Percentiles rank a stretch among this genome's conserved stretches.
These are phyloP conservation scores for Takifugu rubripes DNA, from an alignment of 2,797 vertebrate species.

Conservation along the genomic window DNA sequence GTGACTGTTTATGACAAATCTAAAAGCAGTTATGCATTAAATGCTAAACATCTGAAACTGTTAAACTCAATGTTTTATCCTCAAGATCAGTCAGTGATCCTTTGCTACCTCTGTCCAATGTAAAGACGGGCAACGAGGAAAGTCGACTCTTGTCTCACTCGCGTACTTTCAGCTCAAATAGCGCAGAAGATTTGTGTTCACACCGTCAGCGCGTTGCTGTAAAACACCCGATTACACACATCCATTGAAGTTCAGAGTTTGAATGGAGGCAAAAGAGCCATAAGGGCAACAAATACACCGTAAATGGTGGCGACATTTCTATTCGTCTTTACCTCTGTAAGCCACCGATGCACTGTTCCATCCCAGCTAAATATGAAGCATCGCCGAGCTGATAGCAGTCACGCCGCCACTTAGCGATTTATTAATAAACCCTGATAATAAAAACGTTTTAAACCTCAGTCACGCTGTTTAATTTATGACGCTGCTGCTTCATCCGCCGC, in stretches of 20 bases:
- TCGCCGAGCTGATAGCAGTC: slow-evolving; percentile 34
- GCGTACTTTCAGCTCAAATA: neutral
- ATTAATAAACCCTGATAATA: slow-evolving; percentile 52
- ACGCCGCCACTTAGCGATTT: slow-evolving; percentile 37
- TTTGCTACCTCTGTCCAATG: neutral
- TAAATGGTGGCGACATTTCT: slow-evolving; percentile 27
- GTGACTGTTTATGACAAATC: slow-evolving; percentile 6
- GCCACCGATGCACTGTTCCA: slow-evolving; percentile 63
- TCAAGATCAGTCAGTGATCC: neutral
- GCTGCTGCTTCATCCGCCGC: slow-evolving; percentile 49
- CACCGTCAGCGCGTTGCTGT: neutral
- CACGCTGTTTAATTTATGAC: slow-evolving; percentile 62
- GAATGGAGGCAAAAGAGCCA: slow-evolving; percentile 17
- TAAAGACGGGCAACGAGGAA: neutral
- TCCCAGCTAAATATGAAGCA: slow-evolving; percentile 45
- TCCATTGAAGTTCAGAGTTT: slow-evolving; percentile 2
- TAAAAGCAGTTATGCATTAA: neutral
- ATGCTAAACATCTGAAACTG: neutral
- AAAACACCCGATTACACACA: neutral
- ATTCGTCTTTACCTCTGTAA: slow-evolving; percentile 39
- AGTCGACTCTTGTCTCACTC: neutral
- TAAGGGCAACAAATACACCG: slow-evolving; percentile 18
- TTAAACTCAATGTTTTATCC: neutral
- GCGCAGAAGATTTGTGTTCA: neutral
- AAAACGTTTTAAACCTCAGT: slow-evolving; percentile 56